phyloP scores from a whole-genome alignment of 37 sponge, comb jelly and placozoan genomes.

The Corticium candelabrum region DNA sequence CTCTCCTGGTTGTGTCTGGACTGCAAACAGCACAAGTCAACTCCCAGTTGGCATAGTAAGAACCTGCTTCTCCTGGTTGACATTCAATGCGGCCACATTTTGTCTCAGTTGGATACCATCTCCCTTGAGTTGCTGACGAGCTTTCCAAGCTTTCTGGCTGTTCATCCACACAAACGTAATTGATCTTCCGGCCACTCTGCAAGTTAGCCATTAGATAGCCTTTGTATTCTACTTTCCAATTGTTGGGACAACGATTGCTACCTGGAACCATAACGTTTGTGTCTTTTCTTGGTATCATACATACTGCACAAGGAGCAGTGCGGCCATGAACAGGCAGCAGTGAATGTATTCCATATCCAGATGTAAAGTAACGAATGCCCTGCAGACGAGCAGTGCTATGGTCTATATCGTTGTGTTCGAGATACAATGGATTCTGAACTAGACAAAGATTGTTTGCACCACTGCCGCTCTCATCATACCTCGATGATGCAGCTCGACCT shows the following conservation, averaged over 20 bases:
- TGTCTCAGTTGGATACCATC: neutral
- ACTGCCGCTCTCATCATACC: neutral
- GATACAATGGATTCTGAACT: neutral
- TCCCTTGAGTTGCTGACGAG: neutral
- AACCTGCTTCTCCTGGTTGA: neutral
- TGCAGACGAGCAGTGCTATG: neutral
- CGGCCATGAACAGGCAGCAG: neutral
- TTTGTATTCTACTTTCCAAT: conserved; percentile 16
- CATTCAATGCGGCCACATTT: neutral
- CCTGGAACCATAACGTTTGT: conserved; percentile 8
- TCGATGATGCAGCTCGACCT: conserved; percentile 18
- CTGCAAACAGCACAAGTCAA: neutral
- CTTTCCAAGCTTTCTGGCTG: neutral
- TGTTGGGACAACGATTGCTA: neutral
- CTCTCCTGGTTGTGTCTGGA: neutral
- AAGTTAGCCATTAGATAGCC: conserved; percentile 18
- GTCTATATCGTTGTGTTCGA: neutral
- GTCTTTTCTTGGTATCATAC: neutral
- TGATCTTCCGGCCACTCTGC: neutral
- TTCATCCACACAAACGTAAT: conserved; percentile 12
- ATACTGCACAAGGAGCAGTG: conserved; percentile 16
- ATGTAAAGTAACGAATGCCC: neutral
- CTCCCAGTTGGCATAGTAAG: neutral
- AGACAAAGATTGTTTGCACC: conserved; percentile 13
- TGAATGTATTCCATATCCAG: neutral